Evolutionary conservation across 2,113 vertebrate species (phyloP).

Genomic region (Alosa alosa): DNA sequence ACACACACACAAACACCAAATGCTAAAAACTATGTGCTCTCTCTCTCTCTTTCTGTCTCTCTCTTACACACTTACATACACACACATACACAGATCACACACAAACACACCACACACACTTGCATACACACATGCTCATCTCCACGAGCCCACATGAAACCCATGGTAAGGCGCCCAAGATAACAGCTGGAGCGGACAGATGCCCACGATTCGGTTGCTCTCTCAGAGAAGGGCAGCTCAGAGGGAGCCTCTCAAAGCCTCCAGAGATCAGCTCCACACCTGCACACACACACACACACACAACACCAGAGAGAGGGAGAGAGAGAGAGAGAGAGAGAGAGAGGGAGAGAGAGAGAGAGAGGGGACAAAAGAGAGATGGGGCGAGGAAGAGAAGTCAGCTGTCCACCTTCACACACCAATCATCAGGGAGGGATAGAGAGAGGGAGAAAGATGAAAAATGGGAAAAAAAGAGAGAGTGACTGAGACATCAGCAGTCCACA

Average conservation of each 20-base stretch:
- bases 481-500: not conserved
- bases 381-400: too few species aligned
- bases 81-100: not conserved
- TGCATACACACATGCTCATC: not conserved
- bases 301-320: not conserved
- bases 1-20: not conserved
- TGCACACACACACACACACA: not conserved
- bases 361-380: too few species aligned
- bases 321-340: not conserved
- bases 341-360: not conserved
- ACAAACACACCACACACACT: conserved; percentile 5
- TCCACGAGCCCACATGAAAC: conserved; percentile 11
- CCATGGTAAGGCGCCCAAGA: not conserved
- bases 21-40: too few species aligned
- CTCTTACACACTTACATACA: not conserved
- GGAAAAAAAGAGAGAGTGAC: not conserved
- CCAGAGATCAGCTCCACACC: conserved; percentile 19
- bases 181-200: conserved; percentile 36
- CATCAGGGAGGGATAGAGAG: not conserved
- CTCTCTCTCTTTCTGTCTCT: too few species aligned
- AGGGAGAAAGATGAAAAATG: conserved; percentile 16
- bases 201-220: conserved; percentile 25
- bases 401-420: too few species aligned
- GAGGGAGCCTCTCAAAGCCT: conserved; percentile 14
- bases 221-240: conserved; percentile 23